phyloP scores from a whole-genome alignment of 1,140 invertebrate species.

The Aphelenchoides fujianensis region DNA sequence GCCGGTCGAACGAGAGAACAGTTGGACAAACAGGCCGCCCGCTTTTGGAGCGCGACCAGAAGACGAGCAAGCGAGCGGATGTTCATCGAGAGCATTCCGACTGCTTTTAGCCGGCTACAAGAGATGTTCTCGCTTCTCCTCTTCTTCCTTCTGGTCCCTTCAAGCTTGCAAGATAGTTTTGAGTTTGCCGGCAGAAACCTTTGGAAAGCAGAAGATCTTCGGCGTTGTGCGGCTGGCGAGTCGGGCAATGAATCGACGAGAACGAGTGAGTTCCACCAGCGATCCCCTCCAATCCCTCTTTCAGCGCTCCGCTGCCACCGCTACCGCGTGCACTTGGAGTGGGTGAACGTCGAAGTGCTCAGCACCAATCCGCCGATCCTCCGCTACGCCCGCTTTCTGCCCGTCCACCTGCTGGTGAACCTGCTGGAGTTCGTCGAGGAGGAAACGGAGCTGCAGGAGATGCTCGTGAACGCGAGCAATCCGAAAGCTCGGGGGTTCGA shows the following conservation, averaged over 20 bases:
- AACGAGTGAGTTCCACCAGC: too few species aligned
- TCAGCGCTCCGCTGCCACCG: slow-evolving; percentile 25
- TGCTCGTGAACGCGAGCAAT: background rate
- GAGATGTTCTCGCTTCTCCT: background rate
- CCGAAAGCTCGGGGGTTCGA: background rate
- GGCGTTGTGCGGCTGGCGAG: background rate
- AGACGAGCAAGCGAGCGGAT: too few species aligned
- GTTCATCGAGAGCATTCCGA: too few species aligned
- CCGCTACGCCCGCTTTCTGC: slow-evolving; percentile 25
- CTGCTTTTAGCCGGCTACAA: too few species aligned
- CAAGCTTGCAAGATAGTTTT: slow-evolving; percentile 3
- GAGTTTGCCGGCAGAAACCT: background rate
- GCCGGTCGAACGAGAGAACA: too few species aligned
- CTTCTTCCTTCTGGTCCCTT: background rate
- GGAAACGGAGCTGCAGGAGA: background rate
- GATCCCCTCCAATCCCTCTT: background rate
- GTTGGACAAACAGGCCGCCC: too few species aligned
- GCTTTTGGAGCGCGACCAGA: too few species aligned
- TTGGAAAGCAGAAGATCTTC: slow-evolving; percentile 20
- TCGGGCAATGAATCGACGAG: too few species aligned
- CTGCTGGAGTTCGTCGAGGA: background rate
- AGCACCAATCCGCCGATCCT: slow-evolving; percentile 30
- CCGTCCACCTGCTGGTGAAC: slow-evolving; percentile 1
- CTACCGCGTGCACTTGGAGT: slow-evolving; percentile 15
- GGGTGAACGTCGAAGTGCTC: slow-evolving; percentile 28